A percentile compares a stretch with the other conserved stretches of the same genome.
Evolutionary conservation across 1,140 invertebrate genomes (phyloP).

Genomic region (Melipona quadrifasciata): DNA sequence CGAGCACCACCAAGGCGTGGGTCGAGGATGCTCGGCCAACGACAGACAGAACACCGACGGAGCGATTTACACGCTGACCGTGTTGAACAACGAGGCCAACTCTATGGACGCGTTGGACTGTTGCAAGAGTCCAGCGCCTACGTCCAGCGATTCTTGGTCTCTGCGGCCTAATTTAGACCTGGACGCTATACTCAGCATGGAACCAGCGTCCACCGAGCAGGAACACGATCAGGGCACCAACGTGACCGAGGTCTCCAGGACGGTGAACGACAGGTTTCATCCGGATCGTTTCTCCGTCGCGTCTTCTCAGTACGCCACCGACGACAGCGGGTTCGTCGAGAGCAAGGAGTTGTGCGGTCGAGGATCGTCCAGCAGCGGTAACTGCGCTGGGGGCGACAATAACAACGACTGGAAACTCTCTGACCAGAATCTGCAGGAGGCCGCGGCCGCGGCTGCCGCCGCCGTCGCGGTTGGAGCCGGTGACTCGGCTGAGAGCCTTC

Average conservation of each 20-base stretch:
- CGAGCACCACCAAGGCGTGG: slow-evolving; percentile 57
- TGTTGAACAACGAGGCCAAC: slow-evolving; percentile 82
- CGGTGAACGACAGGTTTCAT: slow-evolving; percentile 73
- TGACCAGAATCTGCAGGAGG: slow-evolving; percentile 86
- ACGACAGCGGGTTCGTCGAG: slow-evolving; percentile 87
- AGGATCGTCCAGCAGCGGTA: slow-evolving; percentile 73
- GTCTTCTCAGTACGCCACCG: slow-evolving; percentile 83
- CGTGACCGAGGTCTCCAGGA: slow-evolving; percentile 63
- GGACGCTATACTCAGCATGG: slow-evolving; percentile 81
- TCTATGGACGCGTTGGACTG: slow-evolving; percentile 82
- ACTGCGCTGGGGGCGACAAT: slow-evolving; percentile 84
- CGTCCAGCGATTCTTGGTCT: slow-evolving; percentile 75
- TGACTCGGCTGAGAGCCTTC: slow-evolving; percentile 86
- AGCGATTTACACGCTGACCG: slow-evolving; percentile 83
- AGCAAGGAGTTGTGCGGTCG: slow-evolving; percentile 83
- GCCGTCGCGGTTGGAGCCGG: slow-evolving; percentile 75
- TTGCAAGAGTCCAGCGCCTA: slow-evolving; percentile 76
- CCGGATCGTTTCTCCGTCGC: slow-evolving; percentile 70
- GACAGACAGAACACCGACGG: slow-evolving; percentile 83
- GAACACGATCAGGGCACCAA: slow-evolving; percentile 67
- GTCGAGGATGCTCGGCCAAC: slow-evolving; percentile 62
- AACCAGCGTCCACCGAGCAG: slow-evolving; percentile 70
- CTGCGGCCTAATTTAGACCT: slow-evolving; percentile 78
- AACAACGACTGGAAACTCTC: slow-evolving; percentile 91
- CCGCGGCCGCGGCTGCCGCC: slow-evolving; percentile 70